These are phyloP conservation scores for Neoseiulus cucumeris DNA, from an alignment of 1,140 invertebrate species.

Conservation along the genomic window DNA sequence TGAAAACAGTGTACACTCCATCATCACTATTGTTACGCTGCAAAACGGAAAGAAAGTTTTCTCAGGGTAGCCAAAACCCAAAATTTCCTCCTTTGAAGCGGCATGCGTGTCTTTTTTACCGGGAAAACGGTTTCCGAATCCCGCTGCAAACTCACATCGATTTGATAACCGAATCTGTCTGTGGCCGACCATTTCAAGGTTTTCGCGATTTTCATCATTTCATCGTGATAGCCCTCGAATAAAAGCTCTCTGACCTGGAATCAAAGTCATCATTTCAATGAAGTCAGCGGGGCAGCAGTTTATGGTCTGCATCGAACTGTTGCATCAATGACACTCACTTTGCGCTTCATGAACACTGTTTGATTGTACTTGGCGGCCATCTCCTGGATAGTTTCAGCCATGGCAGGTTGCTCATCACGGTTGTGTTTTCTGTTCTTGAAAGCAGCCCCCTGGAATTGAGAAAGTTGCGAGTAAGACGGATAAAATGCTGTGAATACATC, in stretches of 20 bases:
- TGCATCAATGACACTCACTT: background rate
- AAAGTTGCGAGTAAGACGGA: background rate
- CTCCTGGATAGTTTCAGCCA: background rate
- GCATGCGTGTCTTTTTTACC: background rate
- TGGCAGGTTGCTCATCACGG: background rate
- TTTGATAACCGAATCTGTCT: background rate
- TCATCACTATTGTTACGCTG: constrained; percentile 22
- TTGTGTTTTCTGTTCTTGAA: constrained; percentile 1
- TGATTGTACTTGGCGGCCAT: background rate
- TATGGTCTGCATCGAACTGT: no score
- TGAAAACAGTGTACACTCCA: constrained; percentile 23
- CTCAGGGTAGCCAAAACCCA: background rate
- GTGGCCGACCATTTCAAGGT: background rate
- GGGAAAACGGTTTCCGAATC: no score
- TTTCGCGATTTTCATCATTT: constrained; percentile 16
- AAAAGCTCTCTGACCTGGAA: constrained; percentile 18
- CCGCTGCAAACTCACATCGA: background rate
- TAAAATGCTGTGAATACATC: no score
- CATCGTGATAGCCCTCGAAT: constrained; percentile 22
- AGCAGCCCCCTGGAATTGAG: constrained; percentile 5
- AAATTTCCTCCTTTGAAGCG: background rate
- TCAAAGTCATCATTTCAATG: no score
- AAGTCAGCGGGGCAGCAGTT: no score
- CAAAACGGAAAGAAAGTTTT: background rate
- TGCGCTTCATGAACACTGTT: background rate